Evolutionary conservation across 2,113 vertebrate species (phyloP).

Genomic region (Fulmarus glacialis): DNA sequence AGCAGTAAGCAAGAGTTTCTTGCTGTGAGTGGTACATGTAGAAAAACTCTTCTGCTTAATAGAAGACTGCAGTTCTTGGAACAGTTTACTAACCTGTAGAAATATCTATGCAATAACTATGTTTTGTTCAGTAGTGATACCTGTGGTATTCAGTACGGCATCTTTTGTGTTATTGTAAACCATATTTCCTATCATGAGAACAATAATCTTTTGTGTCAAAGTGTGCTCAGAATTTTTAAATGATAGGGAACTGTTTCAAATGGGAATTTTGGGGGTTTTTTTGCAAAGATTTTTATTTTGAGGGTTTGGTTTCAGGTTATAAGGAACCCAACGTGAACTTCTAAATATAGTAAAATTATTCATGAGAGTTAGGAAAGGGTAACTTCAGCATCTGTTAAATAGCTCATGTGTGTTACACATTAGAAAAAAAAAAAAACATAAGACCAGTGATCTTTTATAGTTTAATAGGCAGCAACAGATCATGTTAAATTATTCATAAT

Average conservation of each 20-base stretch:
- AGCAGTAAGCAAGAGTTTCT: not conserved
- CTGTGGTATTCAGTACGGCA: not conserved
- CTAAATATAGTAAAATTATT: not conserved
- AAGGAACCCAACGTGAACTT: not conserved
- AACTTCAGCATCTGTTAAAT: not conserved
- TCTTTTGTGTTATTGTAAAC: not conserved
- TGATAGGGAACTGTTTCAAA: not conserved
- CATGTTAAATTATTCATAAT: not conserved
- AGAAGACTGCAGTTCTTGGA: not conserved
- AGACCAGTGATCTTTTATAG: not conserved
- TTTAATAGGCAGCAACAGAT: not conserved
- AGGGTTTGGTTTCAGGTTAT: not conserved
- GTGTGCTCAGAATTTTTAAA: not conserved
- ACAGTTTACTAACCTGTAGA: not conserved
- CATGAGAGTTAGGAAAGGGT: not conserved
- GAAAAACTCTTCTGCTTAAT: not conserved
- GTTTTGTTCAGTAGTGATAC: not conserved
- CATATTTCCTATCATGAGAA: not conserved
- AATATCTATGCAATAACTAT: not conserved
- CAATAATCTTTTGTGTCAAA: not conserved
- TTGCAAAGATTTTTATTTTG: not conserved
- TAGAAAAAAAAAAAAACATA: not conserved
- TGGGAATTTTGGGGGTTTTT: rapidly evolving
- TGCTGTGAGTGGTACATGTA: not conserved
- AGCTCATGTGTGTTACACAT: not conserved